A percentile compares a stretch with the other conserved stretches of the same genome.
These are phyloP conservation scores for Habrosyne pyritoides DNA, from an alignment of 2,888 invertebrate genomes.

Conservation along the genomic window DNA sequence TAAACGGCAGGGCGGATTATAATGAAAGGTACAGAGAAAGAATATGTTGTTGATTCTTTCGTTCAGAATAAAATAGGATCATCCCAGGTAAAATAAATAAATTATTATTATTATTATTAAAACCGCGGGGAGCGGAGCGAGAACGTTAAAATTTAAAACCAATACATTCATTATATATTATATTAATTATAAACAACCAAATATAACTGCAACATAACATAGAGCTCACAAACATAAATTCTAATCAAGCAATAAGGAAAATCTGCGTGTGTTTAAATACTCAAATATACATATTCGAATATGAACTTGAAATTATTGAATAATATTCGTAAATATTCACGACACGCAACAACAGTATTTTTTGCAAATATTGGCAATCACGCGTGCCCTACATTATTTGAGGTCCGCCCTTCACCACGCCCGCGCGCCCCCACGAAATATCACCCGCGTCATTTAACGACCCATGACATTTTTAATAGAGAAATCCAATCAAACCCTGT, in stretches of 20 bases:
- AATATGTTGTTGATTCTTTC: too few species aligned
- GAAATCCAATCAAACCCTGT: constrained; percentile 39
- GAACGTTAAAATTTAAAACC: too few species aligned
- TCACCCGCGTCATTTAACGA: constrained; percentile 30
- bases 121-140: too few species aligned
- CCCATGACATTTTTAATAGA: constrained; percentile 39
- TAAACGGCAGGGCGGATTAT: too few species aligned
- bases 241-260: background rate
- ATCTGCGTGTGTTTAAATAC: background rate
- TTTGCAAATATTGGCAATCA: background rate
- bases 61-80: too few species aligned
- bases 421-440: constrained; percentile 30
- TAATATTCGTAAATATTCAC: background rate
- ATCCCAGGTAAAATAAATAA: too few species aligned
- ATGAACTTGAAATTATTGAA: background rate
- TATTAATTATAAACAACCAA: too few species aligned
- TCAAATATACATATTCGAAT: background rate
- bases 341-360: background rate
- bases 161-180: too few species aligned
- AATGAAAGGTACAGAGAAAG: too few species aligned
- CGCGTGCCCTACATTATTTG: constrained; percentile 14
- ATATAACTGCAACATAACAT: too few species aligned
- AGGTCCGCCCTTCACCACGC: constrained; percentile 23
- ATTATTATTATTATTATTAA: too few species aligned
- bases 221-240: too few species aligned